Percentiles rank a stretch among this genome's conserved stretches.
Conservation (phyloP, 1,140 invertebrate species). For the Popillia japonica region DNA sequence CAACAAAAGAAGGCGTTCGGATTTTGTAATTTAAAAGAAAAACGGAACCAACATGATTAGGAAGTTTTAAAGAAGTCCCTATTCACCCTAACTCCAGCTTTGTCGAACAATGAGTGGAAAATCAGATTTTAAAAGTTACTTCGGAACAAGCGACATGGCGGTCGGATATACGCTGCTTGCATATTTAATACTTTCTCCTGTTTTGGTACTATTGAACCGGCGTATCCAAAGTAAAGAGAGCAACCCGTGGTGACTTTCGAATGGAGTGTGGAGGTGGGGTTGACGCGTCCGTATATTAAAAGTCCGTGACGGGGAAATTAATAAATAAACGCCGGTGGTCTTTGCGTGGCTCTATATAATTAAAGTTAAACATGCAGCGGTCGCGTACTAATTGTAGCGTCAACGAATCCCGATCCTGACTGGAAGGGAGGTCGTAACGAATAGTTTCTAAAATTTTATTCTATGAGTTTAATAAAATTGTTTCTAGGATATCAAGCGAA, state of each 20-base stretch:
- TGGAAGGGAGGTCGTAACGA: no score
- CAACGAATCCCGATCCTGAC: neutral
- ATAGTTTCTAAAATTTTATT: no score
- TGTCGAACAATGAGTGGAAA: constrained; percentile 17
- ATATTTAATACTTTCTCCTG: neutral
- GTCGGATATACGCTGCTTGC: neutral
- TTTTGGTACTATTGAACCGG: neutral
- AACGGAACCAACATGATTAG: neutral
- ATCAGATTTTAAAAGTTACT: constrained; percentile 33
- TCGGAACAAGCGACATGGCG: neutral
- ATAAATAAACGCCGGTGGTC: neutral
- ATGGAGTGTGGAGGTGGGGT: neutral
- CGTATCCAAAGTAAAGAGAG: neutral
- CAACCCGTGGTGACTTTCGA: neutral
- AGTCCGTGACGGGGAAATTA: neutral
- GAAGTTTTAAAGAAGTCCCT: neutral
- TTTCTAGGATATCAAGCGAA: no score
- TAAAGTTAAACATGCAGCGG: neutral
- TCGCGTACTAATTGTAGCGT: neutral
- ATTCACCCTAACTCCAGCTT: neutral
- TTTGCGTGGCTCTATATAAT: neutral
- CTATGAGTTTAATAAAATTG: no score
- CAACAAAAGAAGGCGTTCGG: no score
- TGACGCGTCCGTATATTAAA: neutral
- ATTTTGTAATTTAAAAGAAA: neutral